Conservation (phyloP, 2,888 invertebrate species). For the Stenotaenia linearis region DNA sequence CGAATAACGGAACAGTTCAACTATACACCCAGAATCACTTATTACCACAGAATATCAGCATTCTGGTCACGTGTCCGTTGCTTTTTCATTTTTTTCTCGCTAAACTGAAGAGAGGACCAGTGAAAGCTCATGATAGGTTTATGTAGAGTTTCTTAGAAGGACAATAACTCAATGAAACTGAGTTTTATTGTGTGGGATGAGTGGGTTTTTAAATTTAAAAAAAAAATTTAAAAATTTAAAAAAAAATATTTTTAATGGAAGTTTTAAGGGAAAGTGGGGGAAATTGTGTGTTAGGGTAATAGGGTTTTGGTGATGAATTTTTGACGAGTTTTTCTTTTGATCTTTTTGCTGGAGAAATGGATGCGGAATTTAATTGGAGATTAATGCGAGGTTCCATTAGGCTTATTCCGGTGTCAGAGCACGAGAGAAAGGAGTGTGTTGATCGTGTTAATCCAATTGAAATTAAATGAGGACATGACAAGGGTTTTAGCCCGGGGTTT, state of each 20-base stretch:
- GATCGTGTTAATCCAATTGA: background rate
- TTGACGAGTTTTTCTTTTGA: background rate
- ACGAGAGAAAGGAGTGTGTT: background rate
- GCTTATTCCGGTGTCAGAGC: background rate
- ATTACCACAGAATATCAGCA: background rate
- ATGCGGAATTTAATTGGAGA: background rate
- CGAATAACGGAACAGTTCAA: too few relatives aligned
- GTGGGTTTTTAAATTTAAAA: background rate
- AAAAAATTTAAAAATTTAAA: too few relatives aligned
- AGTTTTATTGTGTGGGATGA: background rate
- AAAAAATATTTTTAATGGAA: too few relatives aligned
- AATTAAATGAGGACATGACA: background rate
- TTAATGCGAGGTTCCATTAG: background rate
- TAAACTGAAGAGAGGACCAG: background rate
- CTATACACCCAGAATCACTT: too few relatives aligned
- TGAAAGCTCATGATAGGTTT: background rate
- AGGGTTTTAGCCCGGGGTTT: background rate
- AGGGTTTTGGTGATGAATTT: background rate
- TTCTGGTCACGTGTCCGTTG: background rate
- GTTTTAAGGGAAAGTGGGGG: too few relatives aligned
- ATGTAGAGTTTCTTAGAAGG: background rate
- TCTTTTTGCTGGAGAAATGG: background rate
- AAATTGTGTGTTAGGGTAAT: background rate
- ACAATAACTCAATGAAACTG: background rate
- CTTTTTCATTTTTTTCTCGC: background rate